A percentile compares a stretch with the other conserved stretches of the same genome.
These are phyloP conservation scores for Drosophila barbarae DNA, from an alignment of 2,888 invertebrate genomes.

Conservation along the genomic window DNA sequence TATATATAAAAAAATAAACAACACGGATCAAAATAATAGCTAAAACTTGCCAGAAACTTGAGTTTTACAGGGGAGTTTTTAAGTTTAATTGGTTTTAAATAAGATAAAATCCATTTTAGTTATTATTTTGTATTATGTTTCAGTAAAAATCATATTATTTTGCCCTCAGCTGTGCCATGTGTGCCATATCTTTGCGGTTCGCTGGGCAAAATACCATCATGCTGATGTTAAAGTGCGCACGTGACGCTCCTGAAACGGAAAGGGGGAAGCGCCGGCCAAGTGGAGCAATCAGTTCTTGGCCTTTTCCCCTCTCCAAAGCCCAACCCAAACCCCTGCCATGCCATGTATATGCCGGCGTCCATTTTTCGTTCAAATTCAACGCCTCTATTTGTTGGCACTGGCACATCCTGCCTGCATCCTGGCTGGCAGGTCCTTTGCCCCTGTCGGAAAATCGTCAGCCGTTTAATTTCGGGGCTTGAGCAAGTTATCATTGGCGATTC, in stretches of 20 bases:
- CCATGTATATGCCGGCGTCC: conserved; percentile 8
- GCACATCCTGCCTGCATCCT: conserved; percentile 5
- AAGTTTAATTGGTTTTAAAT: background rate
- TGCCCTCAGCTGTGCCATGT: background rate
- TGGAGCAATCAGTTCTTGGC: conserved; percentile 55
- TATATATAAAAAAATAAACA: background rate
- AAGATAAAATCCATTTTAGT: background rate
- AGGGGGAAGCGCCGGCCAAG: conserved; percentile 17
- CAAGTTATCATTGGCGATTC: background rate
- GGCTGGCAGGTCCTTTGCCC: background rate
- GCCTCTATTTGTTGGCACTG: conserved; percentile 27
- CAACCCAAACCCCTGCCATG: background rate
- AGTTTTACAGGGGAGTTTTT: background rate
- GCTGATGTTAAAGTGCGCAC: conserved; percentile 70
- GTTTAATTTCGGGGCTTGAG: conserved; percentile 18
- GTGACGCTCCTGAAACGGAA: conserved; percentile 54
- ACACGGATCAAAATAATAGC: background rate
- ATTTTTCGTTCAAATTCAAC: conserved; percentile 42
- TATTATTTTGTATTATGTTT: background rate
- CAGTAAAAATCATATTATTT: background rate
- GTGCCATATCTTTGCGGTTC: conserved; percentile 52
- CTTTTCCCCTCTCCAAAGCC: background rate
- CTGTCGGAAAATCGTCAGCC: conserved; percentile 17
- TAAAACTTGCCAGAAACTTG: fast-evolving
- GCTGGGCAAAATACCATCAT: conserved; percentile 63